A percentile compares a stretch with the other conserved stretches of the same genome.
phyloP scores from a whole-genome alignment of 2,797 vertebrate species.

The Esox lucius region DNA sequence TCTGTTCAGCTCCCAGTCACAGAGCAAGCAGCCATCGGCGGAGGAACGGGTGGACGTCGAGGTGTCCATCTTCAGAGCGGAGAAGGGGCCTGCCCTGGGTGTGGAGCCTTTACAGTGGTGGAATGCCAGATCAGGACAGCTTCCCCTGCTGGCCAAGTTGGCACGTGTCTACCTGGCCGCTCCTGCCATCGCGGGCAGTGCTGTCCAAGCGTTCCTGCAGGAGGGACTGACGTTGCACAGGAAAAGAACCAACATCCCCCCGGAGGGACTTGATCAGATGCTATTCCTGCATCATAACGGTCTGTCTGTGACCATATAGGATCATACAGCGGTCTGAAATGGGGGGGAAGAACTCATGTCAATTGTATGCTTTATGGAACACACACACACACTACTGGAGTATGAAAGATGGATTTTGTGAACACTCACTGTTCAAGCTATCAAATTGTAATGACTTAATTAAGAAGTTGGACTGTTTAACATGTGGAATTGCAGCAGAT shows the following conservation, averaged over 20 bases:
- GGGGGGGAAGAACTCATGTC: neutral
- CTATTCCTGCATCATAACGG: constrained; percentile 77
- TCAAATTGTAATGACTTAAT: neutral
- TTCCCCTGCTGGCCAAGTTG: constrained; percentile 67
- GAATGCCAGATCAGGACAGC: constrained; percentile 71
- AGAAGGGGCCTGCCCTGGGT: constrained; percentile 65
- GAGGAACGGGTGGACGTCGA: constrained; percentile 75
- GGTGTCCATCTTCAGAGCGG: constrained; percentile 68
- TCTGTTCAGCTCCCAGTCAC: constrained; percentile 58
- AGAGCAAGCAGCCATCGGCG: constrained; percentile 56
- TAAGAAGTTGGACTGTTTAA: neutral
- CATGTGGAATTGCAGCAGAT: neutral
- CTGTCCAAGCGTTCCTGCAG: constrained; percentile 56
- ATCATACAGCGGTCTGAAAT: neutral
- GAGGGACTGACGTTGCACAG: constrained; percentile 46
- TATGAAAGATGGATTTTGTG: neutral
- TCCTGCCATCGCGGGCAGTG: constrained; percentile 69
- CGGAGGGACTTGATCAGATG: constrained; percentile 69
- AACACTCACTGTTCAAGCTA: neutral
- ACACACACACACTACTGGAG: no score
- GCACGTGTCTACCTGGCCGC: constrained; percentile 72
- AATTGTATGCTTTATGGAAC: no score
- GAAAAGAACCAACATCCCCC: constrained; percentile 70
- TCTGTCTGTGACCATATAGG: constrained; percentile 9
- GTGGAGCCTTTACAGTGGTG: constrained; percentile 78